Evolutionary conservation across 2,113 vertebrate genomes (phyloP).

Genomic region (Pseudolaguvia tuberculata): DNA sequence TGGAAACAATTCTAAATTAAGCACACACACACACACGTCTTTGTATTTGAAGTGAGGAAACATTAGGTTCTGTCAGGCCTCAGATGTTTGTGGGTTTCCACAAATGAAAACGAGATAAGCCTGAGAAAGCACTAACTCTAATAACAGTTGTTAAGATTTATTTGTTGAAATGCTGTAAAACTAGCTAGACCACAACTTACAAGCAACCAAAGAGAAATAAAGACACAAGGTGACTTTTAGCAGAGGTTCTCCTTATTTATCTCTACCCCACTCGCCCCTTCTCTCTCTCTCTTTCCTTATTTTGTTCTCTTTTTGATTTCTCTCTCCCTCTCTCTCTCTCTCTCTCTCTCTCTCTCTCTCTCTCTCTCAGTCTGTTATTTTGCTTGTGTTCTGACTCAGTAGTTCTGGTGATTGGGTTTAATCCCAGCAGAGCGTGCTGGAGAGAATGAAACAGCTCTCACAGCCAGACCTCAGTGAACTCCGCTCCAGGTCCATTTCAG

Average conservation of each 20-base stretch:
- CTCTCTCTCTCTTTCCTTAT: too few relatives aligned
- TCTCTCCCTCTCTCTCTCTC: constrained; percentile 13
- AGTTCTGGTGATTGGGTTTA: constrained; percentile 67
- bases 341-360: not conserved
- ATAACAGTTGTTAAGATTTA: constrained; percentile 36
- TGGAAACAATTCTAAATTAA: constrained; percentile 62
- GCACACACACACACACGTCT: constrained; percentile 34
- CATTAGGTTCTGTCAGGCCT: not conserved
- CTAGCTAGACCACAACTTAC: not conserved
- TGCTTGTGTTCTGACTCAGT: constrained; percentile 64
- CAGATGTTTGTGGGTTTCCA: constrained; percentile 46
- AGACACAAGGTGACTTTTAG: constrained; percentile 50
- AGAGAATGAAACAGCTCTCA: constrained; percentile 67
- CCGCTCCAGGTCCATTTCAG: not conserved
- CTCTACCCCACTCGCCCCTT: too few relatives aligned
- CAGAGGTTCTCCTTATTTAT: constrained; percentile 42
- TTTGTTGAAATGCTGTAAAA: not conserved
- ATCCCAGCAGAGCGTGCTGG: constrained; percentile 60
- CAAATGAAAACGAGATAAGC: constrained; percentile 58
- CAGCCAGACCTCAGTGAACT: constrained; percentile 8
- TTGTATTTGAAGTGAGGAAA: not conserved
- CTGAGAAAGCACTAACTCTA: constrained; percentile 4
- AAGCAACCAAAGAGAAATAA: constrained; percentile 30
- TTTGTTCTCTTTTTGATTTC: too few relatives aligned
- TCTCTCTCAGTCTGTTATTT: constrained; percentile 63